Base-by-base conservation (phyloP, 1,140 invertebrate genomes). In the Potamilus streckersoni region DNA sequence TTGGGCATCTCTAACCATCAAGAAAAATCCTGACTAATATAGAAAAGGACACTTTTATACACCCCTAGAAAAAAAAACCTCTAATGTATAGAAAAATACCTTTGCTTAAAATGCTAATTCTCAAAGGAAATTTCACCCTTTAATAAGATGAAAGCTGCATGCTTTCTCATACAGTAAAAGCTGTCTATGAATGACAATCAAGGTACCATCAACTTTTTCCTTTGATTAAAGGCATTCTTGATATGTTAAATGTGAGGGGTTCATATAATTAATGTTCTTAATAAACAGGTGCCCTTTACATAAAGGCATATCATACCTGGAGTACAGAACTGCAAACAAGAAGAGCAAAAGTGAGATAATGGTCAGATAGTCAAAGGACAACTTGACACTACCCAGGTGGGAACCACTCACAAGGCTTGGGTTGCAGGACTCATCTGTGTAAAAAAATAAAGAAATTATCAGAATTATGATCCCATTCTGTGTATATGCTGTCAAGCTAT, bases 241-340 rank as follows among this genome's bases (percentile, higher is more conserved):
- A 14, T 64, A 27, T 20, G n/a, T 14, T 64, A 64, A 19, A 15
- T 64, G 0, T 31, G 23, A 15, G n/a, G 14, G 31, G 14, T 15
- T 49, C 71, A 17, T 65, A 49, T 1, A 49, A 4, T 19, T 58
- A 20, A 20, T 16, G n/a, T 56, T 16, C 15, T 31, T 17, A 59
- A 20, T 70, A 20, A 55, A 13, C n/a, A 23, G 57, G 38, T 27
- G 57, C 38, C 27, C 19, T 68, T 49, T 58, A n/a, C 68, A 56
- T 67, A 6, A 12, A 15, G 23, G 58, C 2, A 38, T 56, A 3
- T 71, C 72, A 78, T 82, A 90, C 90, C 90, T 96, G 57, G 97
- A 98, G 90, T 99, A 99, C 19, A 99, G 92, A 31, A 99, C 95
- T 90, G 97, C 98, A 83, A 94, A 93, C 83, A 98, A 94, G 96